A percentile compares a stretch with the other conserved stretches of the same genome.
phyloP scores from a whole-genome alignment of 2,113 vertebrate species.

The Lathamus discolor region DNA sequence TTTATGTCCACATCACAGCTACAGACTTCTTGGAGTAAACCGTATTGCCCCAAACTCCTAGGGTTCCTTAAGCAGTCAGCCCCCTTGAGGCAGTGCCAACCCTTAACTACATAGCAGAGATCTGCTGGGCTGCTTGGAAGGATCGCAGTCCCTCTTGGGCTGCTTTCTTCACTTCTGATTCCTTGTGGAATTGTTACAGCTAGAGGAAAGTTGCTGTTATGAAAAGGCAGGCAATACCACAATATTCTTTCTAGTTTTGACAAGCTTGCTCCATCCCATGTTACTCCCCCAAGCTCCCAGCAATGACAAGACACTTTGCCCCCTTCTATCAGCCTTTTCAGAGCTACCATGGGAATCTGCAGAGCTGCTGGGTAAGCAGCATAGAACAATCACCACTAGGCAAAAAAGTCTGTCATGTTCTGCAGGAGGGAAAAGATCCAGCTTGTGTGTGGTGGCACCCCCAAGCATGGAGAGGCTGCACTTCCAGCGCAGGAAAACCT shows the following conservation, averaged over 20 bases:
- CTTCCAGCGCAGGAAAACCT: background rate
- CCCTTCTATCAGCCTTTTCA: background rate
- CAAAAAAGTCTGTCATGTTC: background rate
- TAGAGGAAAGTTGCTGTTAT: background rate
- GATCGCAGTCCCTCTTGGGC: background rate
- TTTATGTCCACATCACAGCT: background rate
- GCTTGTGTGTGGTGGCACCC: background rate
- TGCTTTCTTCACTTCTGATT: background rate
- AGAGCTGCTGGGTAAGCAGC: background rate
- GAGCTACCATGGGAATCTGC: background rate
- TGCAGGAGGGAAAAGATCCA: background rate
- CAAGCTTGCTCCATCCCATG: background rate
- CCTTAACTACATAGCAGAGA: background rate
- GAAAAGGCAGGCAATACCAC: background rate
- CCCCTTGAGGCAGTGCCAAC: background rate
- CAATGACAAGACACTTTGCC: background rate
- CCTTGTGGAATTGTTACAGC: background rate
- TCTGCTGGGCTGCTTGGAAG: background rate
- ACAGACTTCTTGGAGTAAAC: background rate
- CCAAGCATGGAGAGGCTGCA: background rate
- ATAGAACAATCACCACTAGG: background rate
- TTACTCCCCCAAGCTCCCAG: background rate
- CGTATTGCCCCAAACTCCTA: background rate
- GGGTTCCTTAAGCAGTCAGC: background rate
- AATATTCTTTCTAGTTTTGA: background rate